Percentiles rank a stretch among this genome's conserved stretches.
Conservation (phyloP, 2,113 vertebrate genomes). For the Pithys albifrons region DNA sequence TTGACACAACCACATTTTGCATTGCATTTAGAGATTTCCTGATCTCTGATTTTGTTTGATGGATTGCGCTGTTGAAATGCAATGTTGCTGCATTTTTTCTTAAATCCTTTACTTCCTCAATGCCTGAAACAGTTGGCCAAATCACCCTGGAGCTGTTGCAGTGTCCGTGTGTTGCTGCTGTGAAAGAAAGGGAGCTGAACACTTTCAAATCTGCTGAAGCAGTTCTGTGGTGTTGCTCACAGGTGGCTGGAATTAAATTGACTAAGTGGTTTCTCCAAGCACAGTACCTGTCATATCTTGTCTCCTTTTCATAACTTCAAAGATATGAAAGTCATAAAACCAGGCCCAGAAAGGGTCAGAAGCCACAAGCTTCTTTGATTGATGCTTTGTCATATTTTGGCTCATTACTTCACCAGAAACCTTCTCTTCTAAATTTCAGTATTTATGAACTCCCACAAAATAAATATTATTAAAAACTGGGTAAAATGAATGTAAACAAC, state of each 20-base stretch:
- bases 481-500: constrained; percentile 6
- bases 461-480: constrained; percentile 58
- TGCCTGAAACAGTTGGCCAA: not conserved
- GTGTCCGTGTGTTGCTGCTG: not conserved
- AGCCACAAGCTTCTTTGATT: constrained; percentile 69
- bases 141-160: not conserved
- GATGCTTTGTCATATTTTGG: constrained; percentile 73
- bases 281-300: constrained; percentile 83
- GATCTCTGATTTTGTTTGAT: not conserved
- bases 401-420: constrained; percentile 54
- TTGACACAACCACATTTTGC: not conserved
- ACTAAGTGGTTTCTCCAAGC: constrained; percentile 78
- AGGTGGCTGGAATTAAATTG: constrained; percentile 75
- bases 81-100: not conserved
- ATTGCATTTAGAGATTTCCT: not conserved
- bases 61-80: not conserved
- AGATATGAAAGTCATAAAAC: constrained; percentile 86
- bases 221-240: constrained; percentile 52
- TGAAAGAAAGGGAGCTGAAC: not conserved
- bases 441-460: constrained; percentile 33
- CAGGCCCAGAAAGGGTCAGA: constrained; percentile 74
- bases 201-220: constrained; percentile 72
- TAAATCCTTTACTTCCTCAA: not conserved
- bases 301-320: constrained; percentile 84
- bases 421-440: constrained; percentile 41